Evolutionary conservation across 2,113 vertebrate species (phyloP), one percentile per base, ranked within the genome.

Genomic region (Cyanistes caeruleus): DNA sequence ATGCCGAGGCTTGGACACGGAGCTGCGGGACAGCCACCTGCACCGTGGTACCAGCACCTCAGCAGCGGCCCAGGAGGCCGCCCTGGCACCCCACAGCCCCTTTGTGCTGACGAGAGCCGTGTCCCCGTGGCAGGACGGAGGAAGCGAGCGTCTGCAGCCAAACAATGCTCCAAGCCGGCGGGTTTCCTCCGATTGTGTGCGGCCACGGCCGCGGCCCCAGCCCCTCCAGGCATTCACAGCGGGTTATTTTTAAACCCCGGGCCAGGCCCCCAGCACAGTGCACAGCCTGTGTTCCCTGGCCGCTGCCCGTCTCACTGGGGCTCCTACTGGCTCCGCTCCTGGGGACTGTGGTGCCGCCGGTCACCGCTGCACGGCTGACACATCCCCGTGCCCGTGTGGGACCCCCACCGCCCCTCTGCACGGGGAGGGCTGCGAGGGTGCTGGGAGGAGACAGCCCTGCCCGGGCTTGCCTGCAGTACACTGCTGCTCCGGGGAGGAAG

Each of bases 171-270:
- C 4, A 84, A 74, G 92, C 82, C 86, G 72, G 72, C 39, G 53
- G n/a, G 83, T 88, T 97, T 97, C 97, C 97, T 97, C 85, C 68
- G 41, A 97, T 98, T 98, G 96, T 96, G 89, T 37, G 64, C 23
- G 67, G 95, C 80, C n/a, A 5, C 11, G 11, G 77, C 89, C 30
- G 1, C 10, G 21, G 94, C 77, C 68, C 74, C 70, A 55, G 70
- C 91, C 93, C 85, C 68, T 8, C 90, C 84, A 21, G 90, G 76
- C 63, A 74, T 92, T 97, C 95, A 92, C 89, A 94, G 80, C 10
- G 3, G 78, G 87, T 87, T 96, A 95, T 97, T 96, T 96, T 96
- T 93, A 94, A 96, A 52, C 48, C 55, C 84, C 49, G 16, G 24
- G 31, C 82, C 13, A 35, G 90, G 90, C 62, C 86, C 64, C 68